These are phyloP conservation scores for Rhinichthys osculus DNA, from an alignment of 2,797 vertebrate genomes.

Conservation along the genomic window DNA sequence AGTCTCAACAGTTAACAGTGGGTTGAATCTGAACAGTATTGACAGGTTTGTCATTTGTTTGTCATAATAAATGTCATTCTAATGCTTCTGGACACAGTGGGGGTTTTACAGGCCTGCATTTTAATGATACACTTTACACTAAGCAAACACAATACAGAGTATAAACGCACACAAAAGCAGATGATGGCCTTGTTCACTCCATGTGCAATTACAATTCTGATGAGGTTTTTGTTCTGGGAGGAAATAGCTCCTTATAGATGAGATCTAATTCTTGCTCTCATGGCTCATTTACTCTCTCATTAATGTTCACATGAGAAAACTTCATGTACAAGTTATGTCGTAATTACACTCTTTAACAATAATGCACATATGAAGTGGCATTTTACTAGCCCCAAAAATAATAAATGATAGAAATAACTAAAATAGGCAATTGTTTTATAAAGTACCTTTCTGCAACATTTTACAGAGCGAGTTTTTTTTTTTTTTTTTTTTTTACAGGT, in stretches of 20 bases:
- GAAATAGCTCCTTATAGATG: slow-evolving; percentile 1
- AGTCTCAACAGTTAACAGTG: not conserved
- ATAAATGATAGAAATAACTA: too few species aligned
- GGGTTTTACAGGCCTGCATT: not conserved
- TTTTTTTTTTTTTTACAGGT: not conserved
- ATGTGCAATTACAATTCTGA: slow-evolving; percentile 5
- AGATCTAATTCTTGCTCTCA: not conserved
- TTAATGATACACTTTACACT: slow-evolving; percentile 10
- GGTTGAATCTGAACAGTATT: not conserved
- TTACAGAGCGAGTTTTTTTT: too few species aligned
- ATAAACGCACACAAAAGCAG: not conserved
- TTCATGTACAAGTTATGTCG: not conserved
- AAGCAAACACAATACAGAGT: not conserved
- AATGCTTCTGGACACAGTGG: slow-evolving; percentile 13
- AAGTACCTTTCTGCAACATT: not conserved
- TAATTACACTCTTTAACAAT: not conserved
- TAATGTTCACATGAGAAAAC: not conserved
- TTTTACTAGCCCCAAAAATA: not conserved
- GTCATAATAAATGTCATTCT: slow-evolving; percentile 8
- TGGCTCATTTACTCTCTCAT: slow-evolving; percentile 24
- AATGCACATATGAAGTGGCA: not conserved
- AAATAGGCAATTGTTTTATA: not conserved
- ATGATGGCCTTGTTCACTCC: slow-evolving; percentile 2
- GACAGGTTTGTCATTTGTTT: slow-evolving; percentile 4
- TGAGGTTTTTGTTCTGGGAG: slow-evolving; percentile 4